Evolutionary conservation across 2,888 invertebrate genomes (phyloP), one percentile per base, ranked within the genome.

Genomic region (Buathra laborator): DNA sequence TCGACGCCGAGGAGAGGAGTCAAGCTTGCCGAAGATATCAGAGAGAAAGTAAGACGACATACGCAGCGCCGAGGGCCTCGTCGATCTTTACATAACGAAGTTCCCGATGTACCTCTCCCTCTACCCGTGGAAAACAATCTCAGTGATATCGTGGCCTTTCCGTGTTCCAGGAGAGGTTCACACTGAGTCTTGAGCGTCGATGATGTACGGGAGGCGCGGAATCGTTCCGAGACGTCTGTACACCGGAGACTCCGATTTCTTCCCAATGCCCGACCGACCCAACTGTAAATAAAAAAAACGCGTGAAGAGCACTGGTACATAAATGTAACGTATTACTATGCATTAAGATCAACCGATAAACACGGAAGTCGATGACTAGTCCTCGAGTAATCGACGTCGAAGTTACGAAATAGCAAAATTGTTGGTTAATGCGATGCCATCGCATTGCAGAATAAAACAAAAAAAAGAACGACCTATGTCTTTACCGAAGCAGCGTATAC

Each of bases 1-100:
- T 98, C 91, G 98, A 98, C 94, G 96, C 97, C 0, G 95, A 95
- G 85, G 98, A 98, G 94, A 95, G 97, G 89, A 97, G 96, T 91
- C 96, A 96, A 91, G 98, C 98, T 56, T 95, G 96, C 81, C 94
- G 94, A 88, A 94, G 96, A 91, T 95, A 95, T 89, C 94, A 95
- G 88, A 94, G 94, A 93, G 95, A 95, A 93, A 94, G 95, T 95
- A 92, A 94, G 94, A 76, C 76, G 79, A 90, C 29, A 16, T 82
- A 44, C 67, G 67, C 29, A 14, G 53, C 79, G 72, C 79, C 79
- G 66, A 72, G 64, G 66, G 43, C 56, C 48, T 74, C 66, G 44
- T 81, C 74, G n/a, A 59, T 75, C 59, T 81, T 51, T 19, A 76
- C 83, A 78, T 83, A 83, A 83, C 78, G 59, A 75, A 12, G 9